phyloP scores from a whole-genome alignment of 2,797 vertebrate genomes.

The Epinephelus coioides region DNA sequence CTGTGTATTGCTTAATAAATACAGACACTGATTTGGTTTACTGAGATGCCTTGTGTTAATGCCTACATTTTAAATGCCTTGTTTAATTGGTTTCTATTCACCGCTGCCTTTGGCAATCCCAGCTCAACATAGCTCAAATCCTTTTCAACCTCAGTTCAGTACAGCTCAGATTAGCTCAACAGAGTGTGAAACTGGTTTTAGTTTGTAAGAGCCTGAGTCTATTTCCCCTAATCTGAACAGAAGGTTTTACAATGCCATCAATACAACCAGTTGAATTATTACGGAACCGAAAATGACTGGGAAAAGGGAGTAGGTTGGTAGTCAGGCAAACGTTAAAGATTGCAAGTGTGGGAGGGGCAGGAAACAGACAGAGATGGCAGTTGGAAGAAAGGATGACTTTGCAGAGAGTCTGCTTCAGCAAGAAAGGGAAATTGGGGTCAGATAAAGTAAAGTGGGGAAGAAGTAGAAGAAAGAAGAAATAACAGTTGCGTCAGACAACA shows the following conservation, averaged over 20 bases:
- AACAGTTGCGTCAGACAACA: constrained; percentile 23
- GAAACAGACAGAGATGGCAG: neutral
- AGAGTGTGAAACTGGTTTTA: constrained; percentile 23
- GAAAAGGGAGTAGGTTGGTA: neutral
- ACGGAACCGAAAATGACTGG: neutral
- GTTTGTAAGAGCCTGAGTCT: neutral
- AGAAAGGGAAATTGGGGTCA: neutral
- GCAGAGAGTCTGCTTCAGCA: neutral
- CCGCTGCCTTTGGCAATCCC: neutral
- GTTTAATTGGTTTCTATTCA: neutral
- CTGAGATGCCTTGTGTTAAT: neutral
- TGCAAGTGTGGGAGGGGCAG: neutral
- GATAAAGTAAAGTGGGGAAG: neutral
- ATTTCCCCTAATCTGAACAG: constrained; percentile 6
- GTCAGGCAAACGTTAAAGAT: neutral
- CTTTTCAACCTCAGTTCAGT: neutral
- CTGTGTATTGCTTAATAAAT: neutral
- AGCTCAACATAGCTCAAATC: neutral
- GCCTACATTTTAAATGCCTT: constrained; percentile 1
- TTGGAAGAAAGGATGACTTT: neutral
- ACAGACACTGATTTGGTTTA: neutral
- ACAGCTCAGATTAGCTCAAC: constrained; percentile 9
- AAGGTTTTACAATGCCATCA: neutral
- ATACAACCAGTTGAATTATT: neutral
- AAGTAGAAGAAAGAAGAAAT: neutral